Base-by-base conservation (phyloP, 2,113 vertebrate genomes). In the Callorhinus ursinus region DNA sequence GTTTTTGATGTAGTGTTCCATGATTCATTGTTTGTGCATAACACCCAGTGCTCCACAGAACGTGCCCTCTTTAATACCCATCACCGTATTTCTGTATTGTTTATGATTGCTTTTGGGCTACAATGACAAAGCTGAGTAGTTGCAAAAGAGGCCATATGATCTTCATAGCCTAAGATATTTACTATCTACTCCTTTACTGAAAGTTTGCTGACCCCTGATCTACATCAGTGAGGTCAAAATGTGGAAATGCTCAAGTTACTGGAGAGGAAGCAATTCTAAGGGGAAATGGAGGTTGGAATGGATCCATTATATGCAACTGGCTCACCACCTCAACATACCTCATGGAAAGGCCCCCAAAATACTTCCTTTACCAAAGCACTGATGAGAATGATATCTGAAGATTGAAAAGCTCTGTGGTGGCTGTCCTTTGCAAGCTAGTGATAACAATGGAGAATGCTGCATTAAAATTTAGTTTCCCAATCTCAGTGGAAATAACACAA, bases 401-500 rank as follows among this genome's bases (percentile, higher is more conserved):
- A 31, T 4, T 8, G 33, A 61, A 57, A 39, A 76, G 3, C 31
- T 87, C 89, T 80, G 22, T 7, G 24, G 65, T 42, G 31, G 31
- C 49, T 87, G 42, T 36, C 11, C 36, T 86, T 74, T 90, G 85
- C 51, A 36, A 93, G 24, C 12, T 61, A 53, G 19, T 89, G 95
- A 96, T 51, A 93, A 91, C 0, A 1, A 19, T 39, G 51, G 85
- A 81, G 18, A 57, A n/a, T 84, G n/a, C 53, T 46, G 51, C 19
- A 81, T 59, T 77, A 88, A 80, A 93, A 91, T 93, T 74, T 90
- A 65, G 63, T 59, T 93, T 85, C 86, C 42, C 55, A 77, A 89
- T 97, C 77, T 85, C 87, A 49, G 57, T 71, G 31, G 67, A 81
- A 92, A 94, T 89, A 87, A 93, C n/a, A 13, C 26, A 42, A 42